Evolutionary conservation across 2,797 vertebrate species (phyloP), one percentile per base, ranked within the genome.

Genomic region (Poecile montanus): DNA sequence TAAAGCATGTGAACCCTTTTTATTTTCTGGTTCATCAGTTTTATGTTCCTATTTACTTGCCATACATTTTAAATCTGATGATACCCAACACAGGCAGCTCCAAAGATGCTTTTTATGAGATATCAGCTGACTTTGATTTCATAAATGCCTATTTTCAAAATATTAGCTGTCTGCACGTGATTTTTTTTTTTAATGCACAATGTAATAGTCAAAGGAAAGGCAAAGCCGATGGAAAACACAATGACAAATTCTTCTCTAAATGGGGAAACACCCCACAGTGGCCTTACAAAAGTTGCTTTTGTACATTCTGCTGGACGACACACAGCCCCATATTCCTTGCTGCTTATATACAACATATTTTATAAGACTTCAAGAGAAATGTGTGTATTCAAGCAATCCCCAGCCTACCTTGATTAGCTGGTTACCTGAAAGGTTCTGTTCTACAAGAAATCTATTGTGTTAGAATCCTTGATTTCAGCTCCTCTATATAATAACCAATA

Each of bases 11-110:
- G 38, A 89, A 61, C 57, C 54, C 42, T 88, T 91, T 89, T 91
- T 78, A 78, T 88, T 94, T 85, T 86, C 76, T 36, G 66, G 66
- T 91, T 94, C 89, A 92, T 92, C 74, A 51, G 38, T 78, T 96
- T 95, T 72, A 68, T 50, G 22, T 27, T 89, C 57, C 80, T 91
- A 88, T 84, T 95, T 92, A 81, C 76, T 91, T 78, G 32, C 82
- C 34, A 29, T 47, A 73, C 18, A 7, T 83, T 93, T 85, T 57
- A 85, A 67, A 75, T 53, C 73, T 47, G 53, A 40, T 53, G 25
- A 26, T 58, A 53, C 45, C 66, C 77, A 89, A 73, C 50, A 62
- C 26, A 34, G 36, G 70, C 44, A 50, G 68, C 34, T 66, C 72
- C 73, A 45, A 92, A 73, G 9, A 80, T 8, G 30, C 36, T 83